Base-by-base conservation (phyloP, 1,140 invertebrate genomes). In the Drosophila nigromelanica region DNA sequence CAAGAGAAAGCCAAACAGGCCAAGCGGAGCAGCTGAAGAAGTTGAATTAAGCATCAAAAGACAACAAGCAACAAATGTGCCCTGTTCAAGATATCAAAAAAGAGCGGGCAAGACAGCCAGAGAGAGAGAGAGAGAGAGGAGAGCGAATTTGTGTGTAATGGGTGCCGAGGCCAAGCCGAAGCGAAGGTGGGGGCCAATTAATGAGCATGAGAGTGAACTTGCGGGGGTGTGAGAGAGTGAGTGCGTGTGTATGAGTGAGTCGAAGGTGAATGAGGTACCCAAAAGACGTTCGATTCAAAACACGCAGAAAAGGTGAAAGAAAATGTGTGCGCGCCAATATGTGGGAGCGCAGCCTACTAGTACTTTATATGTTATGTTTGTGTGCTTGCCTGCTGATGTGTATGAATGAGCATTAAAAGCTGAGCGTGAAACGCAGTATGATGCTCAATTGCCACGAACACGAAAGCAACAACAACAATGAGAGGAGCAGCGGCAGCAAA, bases 311-410 rank as follows among this genome's bases (percentile, higher is more conserved):
- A 86, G 83, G 82, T 86, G 68, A 89, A 86, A 89, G 86, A 86
- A 87, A 86, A 86, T 89, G 83, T 86, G 82, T 86, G 78, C 83
- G 75, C 83, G 82, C 83, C 82, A 86, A 86, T 87, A 87, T 77
- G 58, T 60, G 52, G 63, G 63, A 76, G 69, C 56, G 37, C 40
- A 42, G 58, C 48, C 27, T 30, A 15, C 2, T 30, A 30, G 27
- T 24, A 62, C 27, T 43, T 1, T 10, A 10, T 10, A 35, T 35
- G 18, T 18, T 66, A 30, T 30, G 12, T 24, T 15, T 27, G 7
- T 60, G 42, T 43, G 30, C 27, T 30, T 47, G 8, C 37, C n/a
- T 50, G 39, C 39, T 27, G 54, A 35, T 78, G 15, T 55, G 43
- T 61, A 40, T 67, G 61, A 58, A 60, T 67, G 63, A 68, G 63